phyloP scores from a whole-genome alignment of 2,888 invertebrate genomes.

The Drosophila borborema region DNA sequence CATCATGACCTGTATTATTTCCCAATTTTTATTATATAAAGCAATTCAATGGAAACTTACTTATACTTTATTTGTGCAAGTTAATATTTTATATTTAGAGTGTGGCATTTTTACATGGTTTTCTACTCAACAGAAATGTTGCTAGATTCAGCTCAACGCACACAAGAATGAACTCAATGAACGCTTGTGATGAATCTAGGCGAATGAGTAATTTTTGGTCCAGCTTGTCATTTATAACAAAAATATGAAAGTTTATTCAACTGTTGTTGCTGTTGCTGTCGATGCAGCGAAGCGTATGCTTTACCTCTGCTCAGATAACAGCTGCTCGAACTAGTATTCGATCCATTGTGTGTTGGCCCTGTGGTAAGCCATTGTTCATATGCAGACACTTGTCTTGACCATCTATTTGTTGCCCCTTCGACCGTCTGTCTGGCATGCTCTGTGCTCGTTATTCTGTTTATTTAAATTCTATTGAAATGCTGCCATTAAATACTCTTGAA shows the following conservation, averaged over 20 bases:
- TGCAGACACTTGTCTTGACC: conserved; percentile 8
- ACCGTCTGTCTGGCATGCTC: conserved; percentile 7
- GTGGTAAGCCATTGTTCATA: conserved; percentile 30
- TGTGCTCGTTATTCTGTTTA: conserved; percentile 42
- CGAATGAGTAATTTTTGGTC: conserved; percentile 23
- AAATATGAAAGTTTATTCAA: conserved; percentile 32
- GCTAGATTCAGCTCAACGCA: not conserved
- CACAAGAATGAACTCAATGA: conserved; percentile 3
- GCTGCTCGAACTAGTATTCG: conserved; percentile 18
- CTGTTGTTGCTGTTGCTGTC: conserved; percentile 19
- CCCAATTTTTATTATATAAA: not conserved
- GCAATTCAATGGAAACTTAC: not conserved
- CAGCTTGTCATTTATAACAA: conserved; percentile 5
- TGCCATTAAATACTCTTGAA: conserved; percentile 64
- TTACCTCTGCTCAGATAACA: conserved; percentile 48
- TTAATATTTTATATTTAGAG: not conserved
- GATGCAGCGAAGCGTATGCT: conserved; percentile 41
- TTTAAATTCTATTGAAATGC: conserved; percentile 51
- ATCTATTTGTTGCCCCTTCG: not conserved
- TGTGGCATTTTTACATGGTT: not conserved
- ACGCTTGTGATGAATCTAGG: conserved; percentile 11
- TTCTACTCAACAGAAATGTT: not conserved
- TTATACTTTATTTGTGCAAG: not conserved
- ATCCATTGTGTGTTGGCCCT: conserved; percentile 38
- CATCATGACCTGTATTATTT: not conserved